phyloP scores from a whole-genome alignment of 2,797 vertebrate genomes.

The Cichlasoma orientale region DNA sequence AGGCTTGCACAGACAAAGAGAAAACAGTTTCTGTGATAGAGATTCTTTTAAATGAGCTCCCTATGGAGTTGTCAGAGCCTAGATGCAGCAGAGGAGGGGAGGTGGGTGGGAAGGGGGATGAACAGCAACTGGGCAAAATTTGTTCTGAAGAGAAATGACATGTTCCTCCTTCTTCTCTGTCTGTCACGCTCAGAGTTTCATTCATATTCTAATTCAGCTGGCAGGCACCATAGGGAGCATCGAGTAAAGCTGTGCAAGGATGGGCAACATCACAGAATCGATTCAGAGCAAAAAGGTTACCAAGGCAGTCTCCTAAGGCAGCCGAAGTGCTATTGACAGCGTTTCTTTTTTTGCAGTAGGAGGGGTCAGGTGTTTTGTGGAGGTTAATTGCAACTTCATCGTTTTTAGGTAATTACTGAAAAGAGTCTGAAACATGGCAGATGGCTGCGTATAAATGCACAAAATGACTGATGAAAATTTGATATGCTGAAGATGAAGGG shows the following conservation, averaged over 20 bases:
- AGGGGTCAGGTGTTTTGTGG: constrained; percentile 10
- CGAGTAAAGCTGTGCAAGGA: constrained; percentile 24
- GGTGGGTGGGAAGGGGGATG: neutral
- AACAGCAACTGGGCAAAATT: constrained; percentile 30
- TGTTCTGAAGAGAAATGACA: constrained; percentile 39
- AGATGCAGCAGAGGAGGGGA: constrained; percentile 25
- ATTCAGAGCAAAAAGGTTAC: constrained; percentile 45
- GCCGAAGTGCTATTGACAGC: constrained; percentile 21
- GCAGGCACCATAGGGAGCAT: constrained; percentile 30
- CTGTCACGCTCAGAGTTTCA: constrained; percentile 42
- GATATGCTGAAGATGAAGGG: constrained; percentile 40
- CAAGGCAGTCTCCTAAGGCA: constrained; percentile 36
- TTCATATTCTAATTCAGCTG: constrained; percentile 63
- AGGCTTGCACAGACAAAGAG: constrained; percentile 37
- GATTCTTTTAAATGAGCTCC: constrained; percentile 63
- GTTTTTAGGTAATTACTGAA: constrained; percentile 53
- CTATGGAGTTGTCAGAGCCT: constrained; percentile 39
- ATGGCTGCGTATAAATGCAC: constrained; percentile 48
- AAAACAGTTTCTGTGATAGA: constrained; percentile 29
- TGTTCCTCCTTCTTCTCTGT: constrained; percentile 34
- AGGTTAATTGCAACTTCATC: constrained; percentile 14
- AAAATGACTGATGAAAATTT: constrained; percentile 50
- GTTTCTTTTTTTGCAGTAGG: neutral
- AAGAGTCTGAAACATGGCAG: constrained; percentile 44
- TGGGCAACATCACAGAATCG: constrained; percentile 31